phyloP scores from a whole-genome alignment of 1,140 invertebrate species.

The Argopecten irradians region DNA sequence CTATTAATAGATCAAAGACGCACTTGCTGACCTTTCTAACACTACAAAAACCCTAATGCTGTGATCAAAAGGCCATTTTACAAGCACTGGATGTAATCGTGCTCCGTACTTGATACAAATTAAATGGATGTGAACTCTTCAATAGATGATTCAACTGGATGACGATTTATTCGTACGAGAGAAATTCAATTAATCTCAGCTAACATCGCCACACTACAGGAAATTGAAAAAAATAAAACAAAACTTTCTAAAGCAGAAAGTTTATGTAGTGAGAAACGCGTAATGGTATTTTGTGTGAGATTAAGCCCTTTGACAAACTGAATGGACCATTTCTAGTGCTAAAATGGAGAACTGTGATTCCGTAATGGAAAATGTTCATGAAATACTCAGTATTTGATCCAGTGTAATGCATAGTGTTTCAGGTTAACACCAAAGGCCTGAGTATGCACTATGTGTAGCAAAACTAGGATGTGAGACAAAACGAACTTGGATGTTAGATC shows the following conservation, averaged over 20 bases:
- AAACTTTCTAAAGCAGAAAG: slow-evolving; percentile 2
- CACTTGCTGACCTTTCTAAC: not conserved
- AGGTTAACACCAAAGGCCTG: not conserved
- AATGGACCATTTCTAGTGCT: not conserved
- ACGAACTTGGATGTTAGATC: not conserved
- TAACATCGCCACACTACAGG: not conserved
- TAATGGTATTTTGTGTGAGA: not conserved
- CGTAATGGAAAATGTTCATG: not conserved
- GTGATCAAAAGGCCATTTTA: slow-evolving; percentile 6
- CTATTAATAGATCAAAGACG: slow-evolving; percentile 12
- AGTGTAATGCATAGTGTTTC: not conserved
- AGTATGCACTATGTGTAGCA: not conserved
- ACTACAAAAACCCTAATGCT: not conserved
- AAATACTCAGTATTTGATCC: not conserved
- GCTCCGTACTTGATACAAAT: not conserved
- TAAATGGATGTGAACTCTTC: slow-evolving; percentile 1
- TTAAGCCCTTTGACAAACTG: not conserved
- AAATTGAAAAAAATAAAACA: slow-evolving; percentile 23
- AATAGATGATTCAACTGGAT: not conserved
- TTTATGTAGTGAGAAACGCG: not conserved
- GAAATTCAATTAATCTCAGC: not conserved
- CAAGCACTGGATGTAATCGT: slow-evolving; percentile 14
- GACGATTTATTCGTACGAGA: not conserved
- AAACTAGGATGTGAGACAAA: not conserved
- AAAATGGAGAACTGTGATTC: not conserved